Base-by-base conservation (phyloP, 2,797 vertebrate species). In the Furcifer pardalis region DNA sequence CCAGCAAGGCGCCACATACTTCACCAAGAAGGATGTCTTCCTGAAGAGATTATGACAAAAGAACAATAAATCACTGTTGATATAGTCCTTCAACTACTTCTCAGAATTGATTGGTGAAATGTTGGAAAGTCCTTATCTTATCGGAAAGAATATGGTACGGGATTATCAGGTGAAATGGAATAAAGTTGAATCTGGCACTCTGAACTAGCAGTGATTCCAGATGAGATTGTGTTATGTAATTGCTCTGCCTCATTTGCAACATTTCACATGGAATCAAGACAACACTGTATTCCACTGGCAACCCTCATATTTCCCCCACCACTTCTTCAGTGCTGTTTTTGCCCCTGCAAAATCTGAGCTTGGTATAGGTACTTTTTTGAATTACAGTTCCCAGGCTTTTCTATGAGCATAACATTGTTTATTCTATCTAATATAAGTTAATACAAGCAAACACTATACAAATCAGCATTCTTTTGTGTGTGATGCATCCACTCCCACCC, bases 71-170 rank as follows among this genome's bases (percentile, higher is more conserved):
- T 27, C 30, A 42, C n/a, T 27, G 30, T 60, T 84, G 27, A 44
- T 84, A 68, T 35, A 37, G 27, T 44, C 65, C 82, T 69, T 32
- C 46, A 78, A 71, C 37, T 44, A 35, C 56, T 78, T 84, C 44
- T 71, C 75, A n/a, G n/a, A n/a, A n/a, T n/a, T 71, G 23, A 73
- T 27, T n/a, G 32, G 32, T 60, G 13, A 35, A 37, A 76, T 13
- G 32, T 4, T 62, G 42, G 42, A 74, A 71, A 82, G 23, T 77
- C 9, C 56, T 86, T 82, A 82, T 86, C 79, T 86, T 81, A 86
- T 86, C 84, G 77, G 10, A n/a, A 40, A 77, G 35, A 77, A 71
- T 60, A 77, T 81, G 19, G 10, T n/a, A 49, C 60, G 73, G 63
- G 32, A 82, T 82, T 42, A 77, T 32, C 42, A 77, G 30, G 2